Conservation (phyloP, 2,888 invertebrate species). For the Eupithecia insigniata region DNA sequence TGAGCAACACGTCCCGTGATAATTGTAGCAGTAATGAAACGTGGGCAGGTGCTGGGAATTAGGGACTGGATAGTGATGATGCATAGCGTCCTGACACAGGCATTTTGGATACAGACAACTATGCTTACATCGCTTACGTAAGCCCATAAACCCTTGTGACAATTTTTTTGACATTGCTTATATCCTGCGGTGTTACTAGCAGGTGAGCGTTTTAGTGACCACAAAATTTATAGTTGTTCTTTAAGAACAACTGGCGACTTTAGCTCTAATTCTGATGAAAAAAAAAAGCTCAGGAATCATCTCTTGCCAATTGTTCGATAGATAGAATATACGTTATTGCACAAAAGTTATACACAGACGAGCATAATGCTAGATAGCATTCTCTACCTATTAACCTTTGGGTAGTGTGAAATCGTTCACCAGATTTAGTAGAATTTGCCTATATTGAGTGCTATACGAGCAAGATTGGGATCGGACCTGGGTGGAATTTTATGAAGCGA, state of each 20-base stretch:
- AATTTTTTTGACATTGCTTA: not conserved
- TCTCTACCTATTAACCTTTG: too few species aligned
- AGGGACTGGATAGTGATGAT: constrained; percentile 21
- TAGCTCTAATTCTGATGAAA: not conserved
- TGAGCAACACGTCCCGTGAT: constrained; percentile 36
- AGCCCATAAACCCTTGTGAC: not conserved
- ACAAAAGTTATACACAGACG: too few species aligned
- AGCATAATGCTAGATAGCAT: too few species aligned
- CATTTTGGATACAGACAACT: constrained; percentile 39
- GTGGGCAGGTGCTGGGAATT: constrained; percentile 58
- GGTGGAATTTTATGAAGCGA: not conserved
- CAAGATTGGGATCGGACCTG: not conserved
- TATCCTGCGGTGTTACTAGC: not conserved
- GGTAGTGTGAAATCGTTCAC: too few species aligned
- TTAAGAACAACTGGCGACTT: not conserved
- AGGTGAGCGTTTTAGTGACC: not conserved
- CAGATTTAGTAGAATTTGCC: too few species aligned
- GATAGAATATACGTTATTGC: too few species aligned
- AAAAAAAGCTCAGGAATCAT: not conserved
- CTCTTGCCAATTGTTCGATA: not conserved
- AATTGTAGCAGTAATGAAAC: constrained; percentile 55
- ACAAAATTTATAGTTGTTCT: not conserved
- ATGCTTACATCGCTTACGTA: not conserved
- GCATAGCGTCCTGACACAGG: constrained; percentile 13
- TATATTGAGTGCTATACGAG: not conserved